Conservation (phyloP, 37 sponge, comb jelly and placozoan species). For the Halisarca cf. caerulea region DNA sequence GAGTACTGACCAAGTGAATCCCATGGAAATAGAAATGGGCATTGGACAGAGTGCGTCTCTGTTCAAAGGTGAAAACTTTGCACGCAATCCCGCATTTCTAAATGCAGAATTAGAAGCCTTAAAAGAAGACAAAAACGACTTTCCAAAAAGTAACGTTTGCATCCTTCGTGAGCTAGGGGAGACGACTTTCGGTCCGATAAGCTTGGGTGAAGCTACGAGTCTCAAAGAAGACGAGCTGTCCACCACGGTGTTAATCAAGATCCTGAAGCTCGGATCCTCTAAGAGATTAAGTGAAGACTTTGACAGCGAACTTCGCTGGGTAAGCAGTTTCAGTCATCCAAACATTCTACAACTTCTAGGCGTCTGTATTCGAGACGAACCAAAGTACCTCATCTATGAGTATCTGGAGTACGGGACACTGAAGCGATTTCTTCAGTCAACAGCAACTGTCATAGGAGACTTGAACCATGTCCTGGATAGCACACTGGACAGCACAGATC, state of each 20-base stretch:
- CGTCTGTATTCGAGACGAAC: constrained; percentile 55
- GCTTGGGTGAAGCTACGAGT: constrained; percentile 55
- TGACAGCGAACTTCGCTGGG: constrained; percentile 45
- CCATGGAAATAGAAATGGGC: background rate
- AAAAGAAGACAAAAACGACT: constrained; percentile 32
- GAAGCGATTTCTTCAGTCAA: constrained; percentile 58
- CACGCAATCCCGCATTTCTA: constrained; percentile 10
- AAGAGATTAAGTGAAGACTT: constrained; percentile 47
- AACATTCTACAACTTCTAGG: constrained; percentile 57
- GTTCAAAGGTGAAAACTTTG: background rate
- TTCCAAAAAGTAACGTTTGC: constrained; percentile 57
- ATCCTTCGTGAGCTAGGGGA: constrained; percentile 44
- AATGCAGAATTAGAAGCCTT: background rate
- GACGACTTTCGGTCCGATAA: constrained; percentile 59
- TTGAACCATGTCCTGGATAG: background rate
- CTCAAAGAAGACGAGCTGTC: constrained; percentile 31
- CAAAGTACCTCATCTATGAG: constrained; percentile 71
- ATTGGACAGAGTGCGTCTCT: background rate
- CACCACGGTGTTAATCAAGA: constrained; percentile 61
- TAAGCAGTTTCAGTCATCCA: constrained; percentile 53
- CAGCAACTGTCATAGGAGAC: constrained; percentile 40
- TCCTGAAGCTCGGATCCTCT: constrained; percentile 37
- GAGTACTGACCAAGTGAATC: background rate
- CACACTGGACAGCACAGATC: background rate
- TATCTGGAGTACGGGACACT: constrained; percentile 69